Percentiles rank a stretch among this genome's conserved stretches.
phyloP scores from a whole-genome alignment of 2,888 invertebrate genomes.

The Eurois occulta region DNA sequence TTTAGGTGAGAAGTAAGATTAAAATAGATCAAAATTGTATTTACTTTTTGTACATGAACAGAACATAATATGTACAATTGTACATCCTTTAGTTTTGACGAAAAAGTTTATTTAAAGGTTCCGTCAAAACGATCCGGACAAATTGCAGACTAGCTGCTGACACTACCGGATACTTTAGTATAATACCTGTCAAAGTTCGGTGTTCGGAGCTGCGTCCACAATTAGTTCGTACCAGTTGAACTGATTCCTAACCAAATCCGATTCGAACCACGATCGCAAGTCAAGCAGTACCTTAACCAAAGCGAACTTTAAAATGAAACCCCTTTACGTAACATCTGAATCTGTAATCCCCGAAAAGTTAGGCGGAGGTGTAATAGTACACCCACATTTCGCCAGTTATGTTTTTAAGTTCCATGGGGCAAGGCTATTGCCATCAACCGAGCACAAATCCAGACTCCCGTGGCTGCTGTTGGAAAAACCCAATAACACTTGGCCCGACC shows the following conservation, averaged over 20 bases:
- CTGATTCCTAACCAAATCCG: background rate
- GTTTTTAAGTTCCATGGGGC: too few species aligned
- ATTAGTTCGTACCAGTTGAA: background rate
- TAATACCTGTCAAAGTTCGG: background rate
- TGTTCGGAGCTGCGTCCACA: background rate
- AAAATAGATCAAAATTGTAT: background rate
- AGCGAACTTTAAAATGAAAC: background rate
- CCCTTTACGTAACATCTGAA: too few species aligned
- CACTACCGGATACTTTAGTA: background rate
- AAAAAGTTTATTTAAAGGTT: background rate
- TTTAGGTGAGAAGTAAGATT: background rate
- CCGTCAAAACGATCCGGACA: background rate
- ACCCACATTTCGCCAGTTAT: too few species aligned
- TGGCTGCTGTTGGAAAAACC: too few species aligned
- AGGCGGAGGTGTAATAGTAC: too few species aligned
- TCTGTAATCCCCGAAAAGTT: too few species aligned
- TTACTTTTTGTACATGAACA: background rate
- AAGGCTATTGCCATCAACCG: too few species aligned
- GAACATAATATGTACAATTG: too few species aligned
- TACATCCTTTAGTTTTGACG: background rate
- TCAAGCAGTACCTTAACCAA: background rate
- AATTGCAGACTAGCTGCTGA: background rate
- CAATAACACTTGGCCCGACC: too few species aligned
- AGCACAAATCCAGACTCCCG: too few species aligned
- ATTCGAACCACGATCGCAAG: background rate